phyloP scores from a whole-genome alignment of 2,113 vertebrate species.

The Oreochromis niloticus region DNA sequence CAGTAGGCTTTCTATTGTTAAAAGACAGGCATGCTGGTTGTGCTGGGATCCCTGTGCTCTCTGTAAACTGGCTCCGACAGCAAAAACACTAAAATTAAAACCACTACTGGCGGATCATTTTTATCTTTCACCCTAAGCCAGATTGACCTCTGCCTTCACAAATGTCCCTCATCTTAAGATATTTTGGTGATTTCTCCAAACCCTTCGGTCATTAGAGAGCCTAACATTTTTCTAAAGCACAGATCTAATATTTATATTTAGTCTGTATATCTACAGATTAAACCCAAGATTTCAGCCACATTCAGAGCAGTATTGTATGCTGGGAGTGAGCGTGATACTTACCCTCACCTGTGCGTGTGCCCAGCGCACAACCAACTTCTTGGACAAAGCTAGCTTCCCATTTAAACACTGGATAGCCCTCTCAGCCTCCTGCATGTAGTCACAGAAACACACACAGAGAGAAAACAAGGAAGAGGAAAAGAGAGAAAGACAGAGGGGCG shows the following conservation, averaged over 20 bases:
- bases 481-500: background rate
- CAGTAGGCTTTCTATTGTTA: slow-evolving; percentile 75
- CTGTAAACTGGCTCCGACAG: background rate
- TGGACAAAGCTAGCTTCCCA: slow-evolving; percentile 95
- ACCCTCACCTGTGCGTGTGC: slow-evolving; percentile 98
- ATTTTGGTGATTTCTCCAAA: background rate
- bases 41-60: slow-evolving; percentile 28
- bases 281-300: background rate
- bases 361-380: slow-evolving; percentile 96
- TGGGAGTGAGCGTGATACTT: slow-evolving; percentile 32
- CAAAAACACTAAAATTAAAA: background rate
- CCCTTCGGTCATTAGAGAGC: background rate
- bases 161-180: background rate
- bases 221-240: background rate
- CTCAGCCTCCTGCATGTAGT: slow-evolving; percentile 84
- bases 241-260: background rate
- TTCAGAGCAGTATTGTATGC: background rate
- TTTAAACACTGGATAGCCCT: slow-evolving; percentile 95
- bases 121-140: background rate
- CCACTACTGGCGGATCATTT: background rate
- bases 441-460: background rate
- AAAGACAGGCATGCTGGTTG: slow-evolving; percentile 38
- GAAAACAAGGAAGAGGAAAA: background rate
- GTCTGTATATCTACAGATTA: background rate
- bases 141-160: background rate